Conservation (phyloP, 2,113 vertebrate genomes). For the Rattus rattus region DNA sequence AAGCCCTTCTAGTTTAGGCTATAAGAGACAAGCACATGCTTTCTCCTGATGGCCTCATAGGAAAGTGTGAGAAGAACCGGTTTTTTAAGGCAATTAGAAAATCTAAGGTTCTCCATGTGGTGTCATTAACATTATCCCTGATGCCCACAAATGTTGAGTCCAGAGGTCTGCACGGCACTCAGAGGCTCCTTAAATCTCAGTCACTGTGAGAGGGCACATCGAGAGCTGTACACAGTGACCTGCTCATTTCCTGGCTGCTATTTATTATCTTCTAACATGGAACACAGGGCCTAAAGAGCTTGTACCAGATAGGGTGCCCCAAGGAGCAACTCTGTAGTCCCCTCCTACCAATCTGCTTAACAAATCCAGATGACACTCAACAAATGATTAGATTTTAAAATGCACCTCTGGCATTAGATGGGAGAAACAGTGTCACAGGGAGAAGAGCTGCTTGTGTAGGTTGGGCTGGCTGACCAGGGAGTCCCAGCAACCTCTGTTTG, state of each 20-base stretch:
- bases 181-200: not conserved
- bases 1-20: not conserved
- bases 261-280: slow-evolving; percentile 1
- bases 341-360: slow-evolving; percentile 1
- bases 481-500: not conserved
- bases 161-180: not conserved
- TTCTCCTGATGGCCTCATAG: not conserved
- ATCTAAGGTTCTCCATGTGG: not conserved
- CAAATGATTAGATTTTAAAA: slow-evolving; percentile 61
- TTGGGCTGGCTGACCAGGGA: not conserved
- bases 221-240: not conserved
- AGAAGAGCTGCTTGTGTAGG: not conserved
- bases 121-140: not conserved
- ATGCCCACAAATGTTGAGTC: not conserved
- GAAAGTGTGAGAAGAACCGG: not conserved
- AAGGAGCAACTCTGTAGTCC: not conserved
- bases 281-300: not conserved
- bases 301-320: not conserved
- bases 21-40: not conserved
- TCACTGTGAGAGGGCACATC: not conserved
- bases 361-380: not conserved
- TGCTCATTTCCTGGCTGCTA: not conserved
- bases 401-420: not conserved
- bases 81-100: not conserved
- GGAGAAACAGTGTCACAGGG: not conserved